Base-by-base conservation (phyloP, 2,797 vertebrate species). In the Cyprinella venusta region DNA sequence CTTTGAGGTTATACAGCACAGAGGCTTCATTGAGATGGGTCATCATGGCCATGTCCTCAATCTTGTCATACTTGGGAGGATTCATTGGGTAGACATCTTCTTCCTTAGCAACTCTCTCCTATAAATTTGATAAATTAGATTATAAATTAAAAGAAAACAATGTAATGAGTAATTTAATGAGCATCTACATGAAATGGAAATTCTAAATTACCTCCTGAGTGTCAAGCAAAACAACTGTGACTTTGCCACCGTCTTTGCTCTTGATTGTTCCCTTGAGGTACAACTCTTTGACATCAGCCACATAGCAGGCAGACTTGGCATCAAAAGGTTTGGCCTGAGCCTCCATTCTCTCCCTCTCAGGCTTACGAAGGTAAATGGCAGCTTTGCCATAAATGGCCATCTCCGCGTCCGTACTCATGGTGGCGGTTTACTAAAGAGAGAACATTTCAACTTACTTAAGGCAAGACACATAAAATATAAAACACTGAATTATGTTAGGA, bases 1-100 rank as follows among this genome's bases (percentile, higher is more conserved):
- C 95, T 95, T 96, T 96, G 94, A 96, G 95, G 90, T 96, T 95
- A 89, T 93, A 96, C 88, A 96, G 91, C 90, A 96, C 95, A 26
- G 92, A 93, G 0, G 95, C 93, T 91, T 96, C 95, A 0, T 95
- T 93, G 80, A 96, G 91, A 88, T 95, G 95, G 42, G 95, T 96
- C 95, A 96, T 94, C 94, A 95, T 95, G 78, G 94, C 95, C 95
- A 96, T 96, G 91, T 96, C 95, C 91, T 96, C 95, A 0, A 96
- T 95, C 86, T 95, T 96, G 24, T 96, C 95, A 0, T 80, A 96
- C 71, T 96, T 96, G 48, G 95, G 95, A 50, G 95, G 95, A 45
- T 96, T 96, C 95, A 95, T 96, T 82, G 94, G 86, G 26, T 56
- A 50, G 30, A 89, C 67, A 4, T 89, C 88, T 1, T 84, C 85